These are phyloP conservation scores for Saccopteryx leptura DNA, from an alignment of 2,113 vertebrate genomes.

Conservation along the genomic window DNA sequence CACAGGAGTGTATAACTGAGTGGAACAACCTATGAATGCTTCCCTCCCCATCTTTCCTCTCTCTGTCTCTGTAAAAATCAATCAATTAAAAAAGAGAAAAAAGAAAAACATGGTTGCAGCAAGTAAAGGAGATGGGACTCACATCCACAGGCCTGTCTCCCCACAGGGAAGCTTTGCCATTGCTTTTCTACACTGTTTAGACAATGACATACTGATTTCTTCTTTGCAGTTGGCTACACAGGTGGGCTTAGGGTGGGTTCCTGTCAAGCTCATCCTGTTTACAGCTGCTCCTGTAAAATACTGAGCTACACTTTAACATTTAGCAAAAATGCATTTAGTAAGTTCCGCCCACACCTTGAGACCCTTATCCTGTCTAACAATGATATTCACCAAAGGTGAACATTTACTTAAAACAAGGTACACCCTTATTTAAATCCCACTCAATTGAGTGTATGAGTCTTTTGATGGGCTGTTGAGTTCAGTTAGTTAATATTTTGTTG, in stretches of 20 bases:
- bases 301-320: not conserved
- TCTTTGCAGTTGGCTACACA: not conserved
- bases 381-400: slow-evolving; percentile 90
- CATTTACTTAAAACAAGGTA: slow-evolving; percentile 92
- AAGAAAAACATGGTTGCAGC: not conserved
- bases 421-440: slow-evolving; percentile 88
- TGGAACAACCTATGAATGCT: too few relatives aligned
- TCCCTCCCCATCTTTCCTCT: too few relatives aligned
- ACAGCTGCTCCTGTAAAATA: not conserved
- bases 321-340: not conserved
- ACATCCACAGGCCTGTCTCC: not conserved
- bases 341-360: not conserved
- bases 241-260: not conserved
- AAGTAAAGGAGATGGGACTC: not conserved
- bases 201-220: not conserved
- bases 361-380: not conserved
- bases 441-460: not conserved
- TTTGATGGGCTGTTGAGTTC: not conserved
- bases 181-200: not conserved
- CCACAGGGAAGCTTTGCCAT: not conserved
- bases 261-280: not conserved
- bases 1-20: too few relatives aligned
- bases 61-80: too few relatives aligned
- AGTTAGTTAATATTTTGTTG: not conserved
- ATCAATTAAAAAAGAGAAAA: too few relatives aligned